Percentiles rank a stretch among this genome's conserved stretches.
Evolutionary conservation across 2,113 vertebrate species (phyloP).

Genomic region (Piaya cayana): DNA sequence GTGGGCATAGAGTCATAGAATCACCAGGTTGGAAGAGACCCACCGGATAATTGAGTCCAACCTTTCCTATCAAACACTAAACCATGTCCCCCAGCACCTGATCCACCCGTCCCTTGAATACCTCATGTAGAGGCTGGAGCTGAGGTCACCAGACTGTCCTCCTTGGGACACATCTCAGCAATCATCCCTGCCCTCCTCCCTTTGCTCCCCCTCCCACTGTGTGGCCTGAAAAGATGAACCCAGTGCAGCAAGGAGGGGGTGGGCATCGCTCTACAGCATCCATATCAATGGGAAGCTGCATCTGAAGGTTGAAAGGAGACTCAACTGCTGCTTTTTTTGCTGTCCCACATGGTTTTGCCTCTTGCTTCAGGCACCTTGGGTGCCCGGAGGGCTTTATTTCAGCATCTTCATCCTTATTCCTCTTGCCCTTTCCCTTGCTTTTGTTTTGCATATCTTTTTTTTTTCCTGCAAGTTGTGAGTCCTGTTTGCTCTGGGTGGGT

Average conservation of each 20-base stretch:
- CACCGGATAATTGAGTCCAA: too few relatives aligned
- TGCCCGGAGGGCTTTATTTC: not conserved
- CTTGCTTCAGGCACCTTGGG: not conserved
- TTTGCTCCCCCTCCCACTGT: not conserved
- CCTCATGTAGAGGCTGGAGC: accelerated
- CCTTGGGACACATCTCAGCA: not conserved
- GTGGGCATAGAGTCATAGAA: too few relatives aligned
- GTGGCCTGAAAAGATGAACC: not conserved
- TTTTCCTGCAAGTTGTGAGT: not conserved
- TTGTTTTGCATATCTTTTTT: not conserved
- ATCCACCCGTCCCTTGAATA: too few relatives aligned
- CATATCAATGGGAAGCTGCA: not conserved
- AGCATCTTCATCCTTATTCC: not conserved
- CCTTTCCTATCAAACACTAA: too few relatives aligned
- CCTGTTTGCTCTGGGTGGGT: not conserved
- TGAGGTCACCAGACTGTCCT: not conserved
- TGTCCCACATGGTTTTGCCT: not conserved
- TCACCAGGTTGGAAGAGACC: too few relatives aligned
- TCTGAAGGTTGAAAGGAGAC: not conserved
- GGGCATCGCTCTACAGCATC: not conserved
- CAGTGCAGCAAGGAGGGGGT: not conserved
- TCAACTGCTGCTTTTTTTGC: not conserved
- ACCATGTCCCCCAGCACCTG: too few relatives aligned
- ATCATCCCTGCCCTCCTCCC: not conserved
- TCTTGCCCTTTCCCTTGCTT: not conserved